Percentiles rank a stretch among this genome's conserved stretches.
phyloP scores from a whole-genome alignment of 92 coral and sea anemone genomes.

The Phenganax stokvisi region DNA sequence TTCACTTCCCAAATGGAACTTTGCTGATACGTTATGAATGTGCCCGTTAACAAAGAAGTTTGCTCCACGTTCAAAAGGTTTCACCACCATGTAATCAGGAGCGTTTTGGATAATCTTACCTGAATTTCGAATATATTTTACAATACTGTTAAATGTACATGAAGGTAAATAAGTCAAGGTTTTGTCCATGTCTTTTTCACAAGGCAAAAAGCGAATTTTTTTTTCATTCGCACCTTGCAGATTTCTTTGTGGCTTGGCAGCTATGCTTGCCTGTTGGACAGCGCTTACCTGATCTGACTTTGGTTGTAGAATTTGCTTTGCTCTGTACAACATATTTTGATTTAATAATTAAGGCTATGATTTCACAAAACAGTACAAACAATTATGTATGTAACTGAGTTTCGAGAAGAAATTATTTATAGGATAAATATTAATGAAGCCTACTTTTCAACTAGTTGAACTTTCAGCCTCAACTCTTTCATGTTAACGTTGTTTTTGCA shows the following conservation, averaged over 20 bases:
- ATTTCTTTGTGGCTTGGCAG: constrained; percentile 8
- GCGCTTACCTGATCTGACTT: not conserved
- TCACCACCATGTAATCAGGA: constrained; percentile 36
- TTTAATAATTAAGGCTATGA: not conserved
- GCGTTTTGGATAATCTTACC: constrained; percentile 34
- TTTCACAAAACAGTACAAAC: too few relatives aligned
- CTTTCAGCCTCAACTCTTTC: constrained; percentile 44
- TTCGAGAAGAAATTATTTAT: not conserved
- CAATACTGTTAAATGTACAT: not conserved
- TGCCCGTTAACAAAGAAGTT: too few relatives aligned
- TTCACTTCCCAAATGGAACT: too few relatives aligned
- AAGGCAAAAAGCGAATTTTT: constrained; percentile 40
- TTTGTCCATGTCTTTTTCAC: constrained; percentile 7
- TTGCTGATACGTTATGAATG: too few relatives aligned
- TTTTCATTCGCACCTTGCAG: constrained; percentile 24
- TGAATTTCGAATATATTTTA: constrained; percentile 39
- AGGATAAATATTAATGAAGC: not conserved
- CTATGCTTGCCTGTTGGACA: not conserved
- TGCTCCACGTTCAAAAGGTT: not conserved
- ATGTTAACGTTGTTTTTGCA: not conserved
- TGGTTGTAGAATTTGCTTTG: constrained; percentile 26
- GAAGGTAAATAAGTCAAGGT: too few relatives aligned
- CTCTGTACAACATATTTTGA: not conserved
- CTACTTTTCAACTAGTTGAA: constrained; percentile 43
- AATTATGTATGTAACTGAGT: too few relatives aligned